Evolutionary conservation across 2,888 invertebrate genomes (phyloP).

Genomic region (Panorpa germanica): DNA sequence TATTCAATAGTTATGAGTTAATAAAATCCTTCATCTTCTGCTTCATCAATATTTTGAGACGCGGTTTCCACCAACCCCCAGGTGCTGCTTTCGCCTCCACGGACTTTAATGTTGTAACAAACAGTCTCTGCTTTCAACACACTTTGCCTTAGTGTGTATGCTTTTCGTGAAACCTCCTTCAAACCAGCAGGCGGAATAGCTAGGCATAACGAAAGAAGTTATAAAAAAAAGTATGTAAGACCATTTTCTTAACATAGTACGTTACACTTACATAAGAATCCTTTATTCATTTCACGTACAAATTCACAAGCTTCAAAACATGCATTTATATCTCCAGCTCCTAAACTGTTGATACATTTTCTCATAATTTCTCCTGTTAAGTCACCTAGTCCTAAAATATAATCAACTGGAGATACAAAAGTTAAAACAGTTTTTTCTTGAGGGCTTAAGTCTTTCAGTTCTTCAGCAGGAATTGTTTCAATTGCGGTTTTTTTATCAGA

Average conservation of each 20-base stretch:
- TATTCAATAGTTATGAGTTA: constrained; percentile 9
- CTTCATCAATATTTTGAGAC: constrained; percentile 20
- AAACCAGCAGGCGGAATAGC: constrained; percentile 29
- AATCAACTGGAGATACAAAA: constrained; percentile 29
- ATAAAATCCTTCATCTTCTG: constrained; percentile 29
- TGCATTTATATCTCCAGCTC: constrained; percentile 50
- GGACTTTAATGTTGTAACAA: constrained; percentile 59
- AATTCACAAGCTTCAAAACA: constrained; percentile 53
- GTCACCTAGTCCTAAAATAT: constrained; percentile 66
- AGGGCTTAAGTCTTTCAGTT: not conserved
- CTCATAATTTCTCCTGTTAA: constrained; percentile 85
- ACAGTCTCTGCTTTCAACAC: constrained; percentile 68
- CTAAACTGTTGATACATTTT: constrained; percentile 64
- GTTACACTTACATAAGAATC: constrained; percentile 33
- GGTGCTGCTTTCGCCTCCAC: constrained; percentile 55
- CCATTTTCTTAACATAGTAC: constrained; percentile 16
- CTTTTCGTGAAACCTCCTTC: constrained; percentile 50
- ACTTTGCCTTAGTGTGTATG: constrained; percentile 51
- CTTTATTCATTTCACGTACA: constrained; percentile 44
- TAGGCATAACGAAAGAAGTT: constrained; percentile 19
- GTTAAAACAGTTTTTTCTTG: constrained; percentile 15
- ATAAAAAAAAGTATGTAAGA: constrained; percentile 6
- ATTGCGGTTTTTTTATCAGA: constrained; percentile 2
- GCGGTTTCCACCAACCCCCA: constrained; percentile 25
- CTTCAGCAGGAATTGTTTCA: not conserved